Base-by-base conservation (phyloP, 30 jellyfish, hydroid and myxozoan genomes). In the Catostylus mosaicus region DNA sequence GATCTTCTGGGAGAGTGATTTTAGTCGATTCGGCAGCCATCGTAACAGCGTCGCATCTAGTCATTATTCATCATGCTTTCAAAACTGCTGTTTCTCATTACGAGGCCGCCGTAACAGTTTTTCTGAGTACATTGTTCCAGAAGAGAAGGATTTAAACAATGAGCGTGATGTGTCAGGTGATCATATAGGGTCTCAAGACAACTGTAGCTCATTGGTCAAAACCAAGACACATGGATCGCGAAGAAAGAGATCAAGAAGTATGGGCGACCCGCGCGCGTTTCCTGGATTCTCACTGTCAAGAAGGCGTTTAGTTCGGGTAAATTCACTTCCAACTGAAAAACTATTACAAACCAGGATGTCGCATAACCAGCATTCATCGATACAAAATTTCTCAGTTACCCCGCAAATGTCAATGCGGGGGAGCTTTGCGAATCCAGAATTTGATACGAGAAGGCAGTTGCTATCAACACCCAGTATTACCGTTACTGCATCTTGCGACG, bases 1-100 rank as follows among this genome's bases (percentile, higher is more conserved):
- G 48, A 27, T 81, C 11, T 81, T 81, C 48, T 81, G 91, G 91
- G 91, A 81, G 22, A 67, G 54, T 50, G 91, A 81, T 23, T 48
- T 81, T 1, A 78, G 84, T 31, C 27, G 67, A 4, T 30, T 26
- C 26, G 64, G 84, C 7, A 81, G 91, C 57, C 83, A 81, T 18
- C 84, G 75, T 8, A 68, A 78, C 40, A 81, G 91, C 48, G 3
- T 81, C 19, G 33, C 91, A 7, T 81, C 91, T 18, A 52, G 71
- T 2, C 80, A 37, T n/a, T 56, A 54, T 36, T 47, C 91, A 6
- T 81, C 91, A 32, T 70, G 91, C 43, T 67, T 66, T 56, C 30
- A 60, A 16, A 51, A 40, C 59, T 81, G 91, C 40, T 81, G 91
- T 60, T 78, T 84, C 19, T 81, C 77, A 78, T 30, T 81, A 20